phyloP scores from a whole-genome alignment of 2,113 vertebrate genomes.

The Dipodomys merriami region DNA sequence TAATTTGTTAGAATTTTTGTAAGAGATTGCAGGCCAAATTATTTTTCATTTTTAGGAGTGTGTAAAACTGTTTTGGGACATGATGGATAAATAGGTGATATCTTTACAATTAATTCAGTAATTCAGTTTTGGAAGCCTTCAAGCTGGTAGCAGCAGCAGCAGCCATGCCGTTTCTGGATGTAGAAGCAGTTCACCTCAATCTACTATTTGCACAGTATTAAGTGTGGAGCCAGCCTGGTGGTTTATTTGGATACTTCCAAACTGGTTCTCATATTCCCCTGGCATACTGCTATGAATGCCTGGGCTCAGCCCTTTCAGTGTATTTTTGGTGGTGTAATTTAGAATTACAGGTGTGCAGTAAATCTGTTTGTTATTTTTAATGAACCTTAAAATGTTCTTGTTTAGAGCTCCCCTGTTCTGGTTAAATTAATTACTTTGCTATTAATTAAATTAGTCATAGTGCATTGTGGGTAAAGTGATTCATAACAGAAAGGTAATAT shows the following conservation, averaged over 20 bases:
- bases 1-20: slow-evolving; percentile 76
- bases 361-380: slow-evolving; percentile 74
- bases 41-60: slow-evolving; percentile 79
- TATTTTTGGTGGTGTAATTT: slow-evolving; percentile 84
- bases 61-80: slow-evolving; percentile 81
- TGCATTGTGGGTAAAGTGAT: slow-evolving; percentile 60
- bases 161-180: slow-evolving; percentile 81
- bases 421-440: slow-evolving; percentile 66
- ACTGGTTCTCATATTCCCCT: slow-evolving; percentile 83
- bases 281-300: slow-evolving; percentile 75
- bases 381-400: slow-evolving; percentile 82
- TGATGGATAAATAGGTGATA: slow-evolving; percentile 78
- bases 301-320: slow-evolving; percentile 83
- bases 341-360: slow-evolving; percentile 90
- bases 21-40: slow-evolving; percentile 82
- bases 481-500: slow-evolving; percentile 56
- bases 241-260: slow-evolving; percentile 81
- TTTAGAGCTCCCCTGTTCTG: slow-evolving; percentile 79
- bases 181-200: slow-evolving; percentile 83
- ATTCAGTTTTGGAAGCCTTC: slow-evolving; percentile 74
- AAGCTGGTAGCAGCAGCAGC: slow-evolving; percentile 75
- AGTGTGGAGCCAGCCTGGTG: slow-evolving; percentile 83
- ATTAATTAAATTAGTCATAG: slow-evolving; percentile 44
- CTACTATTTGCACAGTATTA: slow-evolving; percentile 81
- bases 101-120: slow-evolving; percentile 75